Evolutionary conservation across 2,888 invertebrate species (phyloP).

Genomic region (Agrotis segetum): DNA sequence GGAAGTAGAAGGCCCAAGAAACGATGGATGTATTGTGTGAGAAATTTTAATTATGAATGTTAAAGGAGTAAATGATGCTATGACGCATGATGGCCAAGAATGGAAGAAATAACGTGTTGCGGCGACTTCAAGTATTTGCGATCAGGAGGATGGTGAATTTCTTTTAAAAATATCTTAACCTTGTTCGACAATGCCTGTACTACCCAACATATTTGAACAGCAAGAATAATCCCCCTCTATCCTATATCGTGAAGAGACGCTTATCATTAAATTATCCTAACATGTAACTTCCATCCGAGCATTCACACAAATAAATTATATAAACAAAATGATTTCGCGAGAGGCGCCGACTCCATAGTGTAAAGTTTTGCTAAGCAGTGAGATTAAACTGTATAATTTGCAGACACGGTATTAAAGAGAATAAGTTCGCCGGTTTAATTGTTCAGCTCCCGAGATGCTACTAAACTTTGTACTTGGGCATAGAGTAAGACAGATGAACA

Average conservation of each 20-base stretch:
- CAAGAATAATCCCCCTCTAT: neutral
- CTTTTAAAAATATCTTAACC: too few species aligned
- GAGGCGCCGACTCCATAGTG: slow-evolving; percentile 48
- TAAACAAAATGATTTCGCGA: slow-evolving; percentile 46
- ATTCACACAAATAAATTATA: slow-evolving; percentile 51
- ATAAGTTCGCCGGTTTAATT: slow-evolving; percentile 67
- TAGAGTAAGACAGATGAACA: slow-evolving; percentile 22
- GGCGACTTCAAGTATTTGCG: too few species aligned
- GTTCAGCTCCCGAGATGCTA: slow-evolving; percentile 61
- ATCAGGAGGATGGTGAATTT: too few species aligned
- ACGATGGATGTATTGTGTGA: too few species aligned
- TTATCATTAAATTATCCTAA: slow-evolving; percentile 17
- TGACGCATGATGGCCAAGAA: too few species aligned
- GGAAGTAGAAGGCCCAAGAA: too few species aligned
- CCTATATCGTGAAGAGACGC: too few species aligned
- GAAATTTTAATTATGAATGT: too few species aligned
- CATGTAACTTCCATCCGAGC: slow-evolving; percentile 29
- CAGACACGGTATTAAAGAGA: slow-evolving; percentile 66
- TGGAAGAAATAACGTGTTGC: too few species aligned
- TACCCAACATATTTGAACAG: too few species aligned
- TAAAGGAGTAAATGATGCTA: too few species aligned
- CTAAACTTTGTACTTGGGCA: slow-evolving; percentile 55
- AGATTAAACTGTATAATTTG: slow-evolving; percentile 69
- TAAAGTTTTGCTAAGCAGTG: slow-evolving; percentile 63
- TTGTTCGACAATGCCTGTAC: too few species aligned